Evolutionary conservation across 2,797 vertebrate species (phyloP).

Genomic region (Chaetophractus vellerosus): DNA sequence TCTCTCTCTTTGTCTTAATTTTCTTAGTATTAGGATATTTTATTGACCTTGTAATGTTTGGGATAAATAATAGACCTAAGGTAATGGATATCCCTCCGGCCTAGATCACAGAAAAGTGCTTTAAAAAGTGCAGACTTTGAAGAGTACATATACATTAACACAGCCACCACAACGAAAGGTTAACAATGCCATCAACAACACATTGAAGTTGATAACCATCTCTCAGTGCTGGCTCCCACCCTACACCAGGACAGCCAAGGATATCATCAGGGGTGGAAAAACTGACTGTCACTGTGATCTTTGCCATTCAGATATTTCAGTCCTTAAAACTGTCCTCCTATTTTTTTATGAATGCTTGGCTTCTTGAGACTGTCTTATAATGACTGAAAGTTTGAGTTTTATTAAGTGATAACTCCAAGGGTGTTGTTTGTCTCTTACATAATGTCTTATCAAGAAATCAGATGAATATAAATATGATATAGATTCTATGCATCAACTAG

Average conservation of each 20-base stretch:
- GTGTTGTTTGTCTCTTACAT: background rate
- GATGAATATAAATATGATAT: background rate
- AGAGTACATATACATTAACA: background rate
- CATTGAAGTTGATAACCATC: background rate
- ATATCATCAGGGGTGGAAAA: background rate
- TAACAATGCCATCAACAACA: too few species aligned
- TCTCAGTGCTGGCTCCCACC: background rate
- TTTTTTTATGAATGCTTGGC: background rate
- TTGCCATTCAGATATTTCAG: conserved; percentile 44
- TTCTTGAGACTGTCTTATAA: conserved; percentile 41
- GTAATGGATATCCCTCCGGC: background rate
- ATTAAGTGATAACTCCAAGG: conserved; percentile 42
- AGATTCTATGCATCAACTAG: conserved; percentile 23
- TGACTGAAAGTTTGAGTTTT: background rate
- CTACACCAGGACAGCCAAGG: background rate
- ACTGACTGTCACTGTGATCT: background rate
- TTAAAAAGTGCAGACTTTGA: background rate
- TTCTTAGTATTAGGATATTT: background rate
- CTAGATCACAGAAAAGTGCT: background rate
- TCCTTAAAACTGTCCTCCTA: background rate
- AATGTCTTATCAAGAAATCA: conserved; percentile 15
- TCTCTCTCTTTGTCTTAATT: too few species aligned
- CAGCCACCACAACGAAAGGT: background rate
- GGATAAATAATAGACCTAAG: conserved; percentile 22
- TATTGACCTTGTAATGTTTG: conserved; percentile 27